Conservation (phyloP, 2,113 vertebrate genomes). For the Coptodon rendalli region DNA sequence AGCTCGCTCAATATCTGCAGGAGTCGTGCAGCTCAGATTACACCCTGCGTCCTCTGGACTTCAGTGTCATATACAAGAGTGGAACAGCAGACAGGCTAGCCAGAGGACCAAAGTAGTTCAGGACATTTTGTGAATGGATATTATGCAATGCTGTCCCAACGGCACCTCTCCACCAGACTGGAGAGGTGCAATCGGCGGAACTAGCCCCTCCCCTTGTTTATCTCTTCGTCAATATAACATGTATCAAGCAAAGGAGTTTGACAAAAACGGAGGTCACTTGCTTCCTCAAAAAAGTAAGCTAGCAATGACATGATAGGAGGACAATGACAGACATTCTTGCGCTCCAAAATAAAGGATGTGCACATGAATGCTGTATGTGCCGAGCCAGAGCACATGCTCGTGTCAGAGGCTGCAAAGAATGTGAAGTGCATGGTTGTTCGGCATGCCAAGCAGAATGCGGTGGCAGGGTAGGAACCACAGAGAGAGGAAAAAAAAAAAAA, state of each 20-base stretch:
- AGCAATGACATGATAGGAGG: constrained; percentile 6
- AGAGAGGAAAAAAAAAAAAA: neutral
- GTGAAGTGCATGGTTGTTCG: neutral
- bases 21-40: neutral
- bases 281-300: constrained; percentile 18
- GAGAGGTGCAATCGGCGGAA: constrained; percentile 40
- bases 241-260: neutral
- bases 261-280: neutral
- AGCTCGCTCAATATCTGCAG: neutral
- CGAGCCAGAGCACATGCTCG: neutral
- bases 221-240: constrained; percentile 32
- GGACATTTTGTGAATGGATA: constrained; percentile 45
- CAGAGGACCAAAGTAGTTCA: neutral
- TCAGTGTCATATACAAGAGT: neutral
- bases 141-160: constrained; percentile 28
- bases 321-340: constrained; percentile 39
- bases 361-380: neutral
- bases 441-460: neutral
- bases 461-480: constrained; percentile 10
- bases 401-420: neutral
- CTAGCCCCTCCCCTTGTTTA: constrained; percentile 6
- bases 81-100: neutral
- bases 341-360: constrained; percentile 3
- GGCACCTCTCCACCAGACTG: neutral
- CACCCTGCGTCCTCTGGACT: neutral